Conservation (phyloP, 2,888 invertebrate genomes). For the Mechanitis messenoides region DNA sequence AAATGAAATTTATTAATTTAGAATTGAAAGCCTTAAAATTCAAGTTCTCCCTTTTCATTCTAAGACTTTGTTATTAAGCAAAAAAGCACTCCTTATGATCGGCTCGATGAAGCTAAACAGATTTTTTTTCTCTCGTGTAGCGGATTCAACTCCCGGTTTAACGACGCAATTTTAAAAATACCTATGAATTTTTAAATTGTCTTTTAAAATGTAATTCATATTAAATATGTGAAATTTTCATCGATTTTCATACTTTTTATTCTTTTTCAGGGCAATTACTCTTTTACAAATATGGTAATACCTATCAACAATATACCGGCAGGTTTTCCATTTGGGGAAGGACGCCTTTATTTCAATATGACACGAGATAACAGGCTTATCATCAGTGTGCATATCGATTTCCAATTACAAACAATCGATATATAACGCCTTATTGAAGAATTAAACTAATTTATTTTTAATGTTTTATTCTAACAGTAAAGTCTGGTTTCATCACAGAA, state of each 20-base stretch:
- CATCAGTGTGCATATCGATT: neutral
- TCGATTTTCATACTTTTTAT: neutral
- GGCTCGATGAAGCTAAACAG: too few species aligned
- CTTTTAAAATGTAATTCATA: neutral
- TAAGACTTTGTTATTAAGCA: too few species aligned
- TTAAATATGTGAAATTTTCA: neutral
- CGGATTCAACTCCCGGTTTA: too few species aligned
- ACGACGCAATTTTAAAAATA: too few species aligned
- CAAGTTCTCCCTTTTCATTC: too few species aligned
- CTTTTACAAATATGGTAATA: neutral
- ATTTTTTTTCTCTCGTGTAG: too few species aligned
- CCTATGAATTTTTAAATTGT: too few species aligned
- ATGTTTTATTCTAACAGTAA: neutral
- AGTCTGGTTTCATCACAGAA: too few species aligned
- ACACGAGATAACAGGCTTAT: neutral
- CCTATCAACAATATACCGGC: neutral
- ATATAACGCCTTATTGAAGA: neutral
- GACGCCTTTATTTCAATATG: neutral
- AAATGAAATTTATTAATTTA: too few species aligned
- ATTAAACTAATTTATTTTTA: neutral
- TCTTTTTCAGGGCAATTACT: neutral
- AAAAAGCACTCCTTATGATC: too few species aligned
- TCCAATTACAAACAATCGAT: neutral
- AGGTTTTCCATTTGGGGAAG: neutral
- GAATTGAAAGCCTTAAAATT: too few species aligned